Conservation (phyloP, 2,888 invertebrate genomes). For the Branchipolynoe longqiensis region DNA sequence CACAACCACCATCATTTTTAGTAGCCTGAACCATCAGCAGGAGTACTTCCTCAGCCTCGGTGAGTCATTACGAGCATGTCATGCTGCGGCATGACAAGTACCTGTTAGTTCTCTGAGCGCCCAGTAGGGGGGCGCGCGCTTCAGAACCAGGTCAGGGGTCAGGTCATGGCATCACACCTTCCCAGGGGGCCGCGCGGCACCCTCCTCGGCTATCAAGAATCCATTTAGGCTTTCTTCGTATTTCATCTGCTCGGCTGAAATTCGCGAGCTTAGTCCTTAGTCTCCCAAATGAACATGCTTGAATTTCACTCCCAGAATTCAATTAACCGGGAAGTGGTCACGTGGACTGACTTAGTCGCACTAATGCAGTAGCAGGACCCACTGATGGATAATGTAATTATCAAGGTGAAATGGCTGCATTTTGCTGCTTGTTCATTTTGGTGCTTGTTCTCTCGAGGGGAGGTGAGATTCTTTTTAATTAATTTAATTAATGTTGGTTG, state of each 20-base stretch:
- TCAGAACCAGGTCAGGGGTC: constrained; percentile 24
- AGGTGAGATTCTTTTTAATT: too few species aligned
- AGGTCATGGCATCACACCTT: constrained; percentile 39
- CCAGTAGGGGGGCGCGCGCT: constrained; percentile 19
- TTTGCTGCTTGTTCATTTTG: too few species aligned
- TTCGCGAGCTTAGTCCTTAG: neutral
- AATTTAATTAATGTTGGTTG: too few species aligned
- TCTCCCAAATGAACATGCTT: neutral
- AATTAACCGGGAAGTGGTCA: constrained; percentile 22
- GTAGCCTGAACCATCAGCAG: too few species aligned
- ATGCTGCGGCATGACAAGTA: constrained; percentile 46
- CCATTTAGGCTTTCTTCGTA: constrained; percentile 20
- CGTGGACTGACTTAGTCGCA: neutral
- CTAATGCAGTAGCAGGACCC: neutral
- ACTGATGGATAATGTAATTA: too few species aligned
- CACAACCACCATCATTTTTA: too few species aligned
- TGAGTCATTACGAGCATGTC: neutral
- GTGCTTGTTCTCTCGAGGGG: too few species aligned
- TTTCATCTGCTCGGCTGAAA: neutral
- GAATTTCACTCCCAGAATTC: constrained; percentile 42
- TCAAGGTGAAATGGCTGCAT: too few species aligned
- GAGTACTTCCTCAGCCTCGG: too few species aligned
- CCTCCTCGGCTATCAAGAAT: neutral
- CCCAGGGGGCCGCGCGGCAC: constrained; percentile 1
- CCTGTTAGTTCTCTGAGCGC: constrained; percentile 21